These are phyloP conservation scores for Malacoctenus gilli DNA, from an alignment of 2,797 vertebrate genomes.

Conservation along the genomic window DNA sequence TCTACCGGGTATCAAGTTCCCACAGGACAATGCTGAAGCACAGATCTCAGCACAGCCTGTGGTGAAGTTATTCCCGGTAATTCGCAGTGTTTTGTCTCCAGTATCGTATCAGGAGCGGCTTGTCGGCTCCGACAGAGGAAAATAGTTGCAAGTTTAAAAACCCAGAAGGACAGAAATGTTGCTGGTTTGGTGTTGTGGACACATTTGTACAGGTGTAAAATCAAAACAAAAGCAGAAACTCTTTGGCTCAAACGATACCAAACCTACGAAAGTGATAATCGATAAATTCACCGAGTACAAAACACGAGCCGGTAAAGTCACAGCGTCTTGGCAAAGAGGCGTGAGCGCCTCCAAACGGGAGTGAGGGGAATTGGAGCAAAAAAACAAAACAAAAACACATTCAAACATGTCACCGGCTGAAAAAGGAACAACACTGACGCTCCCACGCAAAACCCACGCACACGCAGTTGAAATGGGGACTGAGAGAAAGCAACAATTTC, in stretches of 20 bases:
- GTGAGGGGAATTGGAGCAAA: conserved; percentile 44
- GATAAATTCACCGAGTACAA: conserved; percentile 35
- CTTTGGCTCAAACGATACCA: conserved; percentile 73
- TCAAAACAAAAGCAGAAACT: conserved; percentile 47
- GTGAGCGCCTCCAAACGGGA: conserved; percentile 28
- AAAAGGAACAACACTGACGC: background rate
- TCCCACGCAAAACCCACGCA: background rate
- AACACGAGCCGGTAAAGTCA: conserved; percentile 38
- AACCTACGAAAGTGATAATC: conserved; percentile 19
- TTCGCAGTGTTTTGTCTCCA: conserved; percentile 69
- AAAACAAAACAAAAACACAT: conserved; percentile 14
- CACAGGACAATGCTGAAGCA: conserved; percentile 39
- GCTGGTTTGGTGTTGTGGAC: conserved; percentile 62
- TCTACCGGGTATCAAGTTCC: conserved; percentile 48
- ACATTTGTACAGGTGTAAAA: conserved; percentile 51
- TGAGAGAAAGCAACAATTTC: conserved; percentile 43
- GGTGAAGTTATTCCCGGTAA: conserved; percentile 43
- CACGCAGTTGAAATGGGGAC: conserved; percentile 50
- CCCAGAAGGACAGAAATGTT: conserved; percentile 33
- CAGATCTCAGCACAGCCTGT: conserved; percentile 45
- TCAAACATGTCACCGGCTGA: background rate
- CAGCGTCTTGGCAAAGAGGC: conserved; percentile 39
- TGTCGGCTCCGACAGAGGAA: conserved; percentile 70
- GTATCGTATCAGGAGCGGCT: conserved; percentile 73
- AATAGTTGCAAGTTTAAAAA: conserved; percentile 72